A percentile compares a stretch with the other conserved stretches of the same genome.
phyloP scores from a whole-genome alignment of 2,797 vertebrate genomes.

The Leucoraja ocellata region DNA sequence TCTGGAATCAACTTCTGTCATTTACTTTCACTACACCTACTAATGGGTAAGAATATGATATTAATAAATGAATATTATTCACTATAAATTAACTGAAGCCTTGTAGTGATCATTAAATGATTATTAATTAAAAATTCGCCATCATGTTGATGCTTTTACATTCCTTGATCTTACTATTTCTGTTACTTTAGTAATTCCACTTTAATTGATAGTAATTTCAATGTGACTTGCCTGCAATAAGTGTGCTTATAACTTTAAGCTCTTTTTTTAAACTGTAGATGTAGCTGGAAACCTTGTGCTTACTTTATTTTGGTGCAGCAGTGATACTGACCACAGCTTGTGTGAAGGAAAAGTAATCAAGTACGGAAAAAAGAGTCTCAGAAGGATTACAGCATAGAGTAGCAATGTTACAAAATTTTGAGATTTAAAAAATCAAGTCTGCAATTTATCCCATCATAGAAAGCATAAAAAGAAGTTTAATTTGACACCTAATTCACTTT shows the following conservation, averaged over 20 bases:
- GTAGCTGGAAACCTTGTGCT: not conserved
- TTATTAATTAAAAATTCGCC: not conserved
- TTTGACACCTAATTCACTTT: no score
- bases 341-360: not conserved
- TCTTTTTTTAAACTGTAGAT: not conserved
- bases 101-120: no score
- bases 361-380: not conserved
- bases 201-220: not conserved
- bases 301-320: not conserved
- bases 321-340: not conserved
- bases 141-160: not conserved
- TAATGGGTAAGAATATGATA: constrained; percentile 67
- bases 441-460: no score
- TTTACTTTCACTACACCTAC: constrained; percentile 88
- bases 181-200: not conserved
- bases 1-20: constrained; percentile 98
- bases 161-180: not conserved
- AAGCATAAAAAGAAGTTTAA: no score
- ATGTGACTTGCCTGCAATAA: not conserved
- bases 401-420: no score
- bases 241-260: not conserved
- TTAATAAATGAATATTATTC: not conserved
- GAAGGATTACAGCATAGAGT: no score
- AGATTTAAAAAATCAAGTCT: no score
- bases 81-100: not conserved